A percentile compares a stretch with the other conserved stretches of the same genome.
Evolutionary conservation across 2,113 vertebrate genomes (phyloP).

Genomic region (Ctenodactylus gundi): DNA sequence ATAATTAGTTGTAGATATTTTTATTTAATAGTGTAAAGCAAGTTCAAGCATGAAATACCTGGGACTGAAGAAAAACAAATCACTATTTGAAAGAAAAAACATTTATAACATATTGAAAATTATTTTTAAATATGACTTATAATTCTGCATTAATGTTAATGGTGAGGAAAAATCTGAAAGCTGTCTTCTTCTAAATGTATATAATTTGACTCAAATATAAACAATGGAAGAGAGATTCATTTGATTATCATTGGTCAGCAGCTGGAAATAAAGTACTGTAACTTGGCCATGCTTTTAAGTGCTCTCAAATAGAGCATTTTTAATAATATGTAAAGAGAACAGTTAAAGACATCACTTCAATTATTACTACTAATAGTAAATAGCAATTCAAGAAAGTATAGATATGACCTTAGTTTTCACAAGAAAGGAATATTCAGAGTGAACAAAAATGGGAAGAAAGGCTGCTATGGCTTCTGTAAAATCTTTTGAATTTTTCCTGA

Average conservation of each 20-base stretch:
- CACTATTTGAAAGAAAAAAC: background rate
- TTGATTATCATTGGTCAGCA: slow-evolving; percentile 17
- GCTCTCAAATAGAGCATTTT: background rate
- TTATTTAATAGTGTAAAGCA: background rate
- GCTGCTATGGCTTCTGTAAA: background rate
- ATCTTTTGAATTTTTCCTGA: background rate
- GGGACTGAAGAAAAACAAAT: background rate
- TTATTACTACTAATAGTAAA: background rate
- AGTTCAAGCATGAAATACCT: background rate
- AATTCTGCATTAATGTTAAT: background rate
- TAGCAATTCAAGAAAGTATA: background rate
- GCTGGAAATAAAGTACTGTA: background rate
- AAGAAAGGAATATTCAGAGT: background rate
- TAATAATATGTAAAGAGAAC: background rate
- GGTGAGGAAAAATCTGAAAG: background rate
- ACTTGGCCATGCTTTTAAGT: background rate
- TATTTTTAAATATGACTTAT: background rate
- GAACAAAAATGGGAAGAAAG: background rate
- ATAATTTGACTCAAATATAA: background rate
- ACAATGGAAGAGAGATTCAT: background rate
- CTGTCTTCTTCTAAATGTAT: background rate
- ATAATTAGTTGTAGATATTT: background rate
- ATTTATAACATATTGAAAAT: background rate
- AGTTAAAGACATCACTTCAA: background rate
- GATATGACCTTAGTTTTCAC: background rate